phyloP scores from a whole-genome alignment of 2,888 invertebrate genomes.

The Mellilla xanthometata region DNA sequence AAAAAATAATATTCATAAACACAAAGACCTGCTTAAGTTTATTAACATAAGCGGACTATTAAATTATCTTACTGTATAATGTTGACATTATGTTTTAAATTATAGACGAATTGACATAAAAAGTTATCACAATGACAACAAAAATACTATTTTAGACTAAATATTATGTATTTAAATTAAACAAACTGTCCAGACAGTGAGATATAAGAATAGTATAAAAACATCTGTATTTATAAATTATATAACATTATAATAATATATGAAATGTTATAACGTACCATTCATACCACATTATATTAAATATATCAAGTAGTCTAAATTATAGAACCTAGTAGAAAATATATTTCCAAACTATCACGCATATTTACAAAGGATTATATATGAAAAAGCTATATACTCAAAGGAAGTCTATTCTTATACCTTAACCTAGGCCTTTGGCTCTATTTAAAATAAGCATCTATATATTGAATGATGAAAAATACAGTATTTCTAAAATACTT shows the following conservation, averaged over 20 bases:
- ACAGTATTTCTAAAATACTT: too few relatives aligned
- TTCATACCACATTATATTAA: neutral
- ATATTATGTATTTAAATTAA: constrained; percentile 19
- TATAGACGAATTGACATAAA: too few relatives aligned
- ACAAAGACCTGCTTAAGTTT: too few relatives aligned
- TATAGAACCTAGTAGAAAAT: too few relatives aligned
- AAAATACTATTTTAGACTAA: constrained; percentile 38
- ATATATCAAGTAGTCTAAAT: neutral
- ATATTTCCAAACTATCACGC: too few relatives aligned
- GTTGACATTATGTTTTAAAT: too few relatives aligned
- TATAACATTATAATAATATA: constrained; percentile 8
- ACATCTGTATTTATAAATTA: constrained; percentile 22
- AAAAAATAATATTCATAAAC: too few relatives aligned
- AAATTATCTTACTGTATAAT: too few relatives aligned
- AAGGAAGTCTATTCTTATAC: constrained; percentile 41
- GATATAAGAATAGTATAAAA: constrained; percentile 47
- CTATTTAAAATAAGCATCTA: constrained; percentile 38
- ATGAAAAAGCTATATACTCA: constrained; percentile 33
- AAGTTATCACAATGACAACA: constrained; percentile 21
- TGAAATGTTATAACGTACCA: constrained; percentile 20
- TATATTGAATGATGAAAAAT: too few relatives aligned
- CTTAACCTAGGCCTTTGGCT: constrained; percentile 50
- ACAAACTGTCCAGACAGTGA: constrained; percentile 65
- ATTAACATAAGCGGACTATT: too few relatives aligned
- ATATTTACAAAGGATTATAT: too few relatives aligned